Conservation (phyloP, 2,888 invertebrate genomes). For the Steromphala cineraria region DNA sequence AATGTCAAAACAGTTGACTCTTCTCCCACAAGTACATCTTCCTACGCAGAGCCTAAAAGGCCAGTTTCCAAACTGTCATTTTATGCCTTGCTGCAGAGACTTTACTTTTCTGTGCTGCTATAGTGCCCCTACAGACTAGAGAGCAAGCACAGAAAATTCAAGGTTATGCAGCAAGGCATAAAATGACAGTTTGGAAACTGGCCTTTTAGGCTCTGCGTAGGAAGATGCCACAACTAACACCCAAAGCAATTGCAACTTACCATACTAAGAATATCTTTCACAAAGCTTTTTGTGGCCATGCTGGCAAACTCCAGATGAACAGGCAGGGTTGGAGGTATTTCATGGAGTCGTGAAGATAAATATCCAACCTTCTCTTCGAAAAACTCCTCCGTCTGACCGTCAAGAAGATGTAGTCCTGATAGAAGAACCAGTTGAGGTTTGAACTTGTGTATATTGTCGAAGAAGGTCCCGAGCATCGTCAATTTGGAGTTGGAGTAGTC, state of each 20-base stretch:
- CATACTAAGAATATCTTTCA: conserved; percentile 71
- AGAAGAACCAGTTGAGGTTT: conserved; percentile 75
- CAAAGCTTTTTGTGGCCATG: conserved; percentile 73
- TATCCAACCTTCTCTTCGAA: conserved; percentile 60
- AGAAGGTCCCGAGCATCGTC: conserved; percentile 74
- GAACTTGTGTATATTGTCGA: conserved; percentile 69
- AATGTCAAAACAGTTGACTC: too few relatives aligned
- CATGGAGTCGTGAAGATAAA: conserved; percentile 68
- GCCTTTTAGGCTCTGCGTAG: too few relatives aligned
- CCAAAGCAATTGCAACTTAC: conserved; percentile 50
- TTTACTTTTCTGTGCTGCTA: too few relatives aligned
- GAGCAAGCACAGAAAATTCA: too few relatives aligned
- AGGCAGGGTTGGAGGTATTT: conserved; percentile 70
- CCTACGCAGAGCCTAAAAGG: too few relatives aligned
- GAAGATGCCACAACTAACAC: not conserved
- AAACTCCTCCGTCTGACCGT: conserved; percentile 66
- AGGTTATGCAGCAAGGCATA: too few relatives aligned
- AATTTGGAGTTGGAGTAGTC: conserved; percentile 74
- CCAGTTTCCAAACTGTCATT: too few relatives aligned
- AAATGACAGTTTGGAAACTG: too few relatives aligned
- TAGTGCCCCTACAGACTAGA: too few relatives aligned
- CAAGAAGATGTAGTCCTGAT: conserved; percentile 75
- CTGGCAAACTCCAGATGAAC: conserved; percentile 76
- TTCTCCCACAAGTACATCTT: too few relatives aligned
- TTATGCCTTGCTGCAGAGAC: too few relatives aligned